These are phyloP conservation scores for Tiliacea aurago DNA, from an alignment of 2,888 invertebrate genomes.

Conservation along the genomic window DNA sequence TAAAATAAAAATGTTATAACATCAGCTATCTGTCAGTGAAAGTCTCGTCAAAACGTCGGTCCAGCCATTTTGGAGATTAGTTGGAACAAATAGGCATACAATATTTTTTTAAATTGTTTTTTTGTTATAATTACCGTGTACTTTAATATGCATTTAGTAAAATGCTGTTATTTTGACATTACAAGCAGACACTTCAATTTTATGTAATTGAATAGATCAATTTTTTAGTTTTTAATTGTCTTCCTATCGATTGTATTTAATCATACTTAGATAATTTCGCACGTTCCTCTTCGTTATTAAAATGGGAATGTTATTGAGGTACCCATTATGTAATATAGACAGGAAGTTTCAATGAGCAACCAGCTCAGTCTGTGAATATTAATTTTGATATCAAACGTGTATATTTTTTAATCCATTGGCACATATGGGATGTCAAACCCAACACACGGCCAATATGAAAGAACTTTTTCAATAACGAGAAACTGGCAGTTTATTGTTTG, in stretches of 20 bases:
- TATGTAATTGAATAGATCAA: no score
- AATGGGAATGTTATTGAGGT: constrained; percentile 37
- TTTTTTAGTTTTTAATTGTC: constrained; percentile 19
- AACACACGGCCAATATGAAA: constrained; percentile 34
- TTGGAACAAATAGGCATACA: no score
- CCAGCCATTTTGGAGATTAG: no score
- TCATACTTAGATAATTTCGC: constrained; percentile 24
- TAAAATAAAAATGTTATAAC: no score
- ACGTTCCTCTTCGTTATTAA: constrained; percentile 29
- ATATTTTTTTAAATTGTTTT: no score
- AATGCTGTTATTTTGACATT: no score
- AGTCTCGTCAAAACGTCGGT: no score
- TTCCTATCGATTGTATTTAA: constrained; percentile 24
- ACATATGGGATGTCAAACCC: constrained; percentile 50
- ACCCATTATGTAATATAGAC: constrained; percentile 42
- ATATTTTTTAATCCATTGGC: constrained; percentile 28
- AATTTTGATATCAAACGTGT: constrained; percentile 40
- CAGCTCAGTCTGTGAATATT: constrained; percentile 49
- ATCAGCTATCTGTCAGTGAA: no score
- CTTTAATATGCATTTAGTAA: no score
- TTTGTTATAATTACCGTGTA: no score
- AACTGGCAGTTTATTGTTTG: constrained; percentile 35
- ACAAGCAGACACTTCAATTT: no score
- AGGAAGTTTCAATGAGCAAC: constrained; percentile 51
- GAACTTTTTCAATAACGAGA: constrained; percentile 48